A percentile compares a stretch with the other conserved stretches of the same genome.
Conservation (phyloP, 2,888 invertebrate genomes). For the Myopa tessellatipennis region DNA sequence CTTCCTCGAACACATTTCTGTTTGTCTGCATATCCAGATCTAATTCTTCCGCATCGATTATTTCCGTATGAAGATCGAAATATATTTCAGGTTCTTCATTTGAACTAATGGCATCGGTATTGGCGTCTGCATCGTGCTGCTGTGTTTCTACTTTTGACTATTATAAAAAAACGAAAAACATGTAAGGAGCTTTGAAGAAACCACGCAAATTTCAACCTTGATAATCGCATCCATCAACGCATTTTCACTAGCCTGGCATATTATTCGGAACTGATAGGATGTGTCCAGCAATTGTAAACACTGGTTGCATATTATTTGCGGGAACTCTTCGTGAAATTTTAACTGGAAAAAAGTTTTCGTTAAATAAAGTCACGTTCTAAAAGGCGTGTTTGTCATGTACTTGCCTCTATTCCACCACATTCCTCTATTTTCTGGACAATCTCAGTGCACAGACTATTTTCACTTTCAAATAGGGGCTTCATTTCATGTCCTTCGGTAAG, state of each 20-base stretch:
- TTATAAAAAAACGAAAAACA: background rate
- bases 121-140: slow-evolving; percentile 47
- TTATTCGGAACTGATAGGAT: slow-evolving; percentile 60
- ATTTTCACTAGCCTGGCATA: slow-evolving; percentile 63
- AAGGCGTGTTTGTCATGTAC: background rate
- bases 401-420: slow-evolving; percentile 62
- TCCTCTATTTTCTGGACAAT: slow-evolving; percentile 62
- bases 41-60: slow-evolving; percentile 58
- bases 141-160: slow-evolving; percentile 60
- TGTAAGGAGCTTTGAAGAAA: background rate
- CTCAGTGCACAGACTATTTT: slow-evolving; percentile 51
- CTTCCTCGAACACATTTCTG: background rate
- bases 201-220: slow-evolving; percentile 51
- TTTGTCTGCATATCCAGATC: slow-evolving; percentile 51
- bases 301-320: slow-evolving; percentile 60
- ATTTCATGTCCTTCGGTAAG: slow-evolving; percentile 56
- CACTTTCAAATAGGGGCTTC: slow-evolving; percentile 56
- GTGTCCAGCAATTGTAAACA: slow-evolving; percentile 57
- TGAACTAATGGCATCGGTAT: background rate
- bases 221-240: slow-evolving; percentile 58
- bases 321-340: slow-evolving; percentile 53
- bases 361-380: too few relatives aligned
- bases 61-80: slow-evolving; percentile 57
- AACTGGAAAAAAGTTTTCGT: too few relatives aligned
- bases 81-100: slow-evolving; percentile 45